Conservation (phyloP, 2,797 vertebrate genomes). For the Intellagama lesueurii region DNA sequence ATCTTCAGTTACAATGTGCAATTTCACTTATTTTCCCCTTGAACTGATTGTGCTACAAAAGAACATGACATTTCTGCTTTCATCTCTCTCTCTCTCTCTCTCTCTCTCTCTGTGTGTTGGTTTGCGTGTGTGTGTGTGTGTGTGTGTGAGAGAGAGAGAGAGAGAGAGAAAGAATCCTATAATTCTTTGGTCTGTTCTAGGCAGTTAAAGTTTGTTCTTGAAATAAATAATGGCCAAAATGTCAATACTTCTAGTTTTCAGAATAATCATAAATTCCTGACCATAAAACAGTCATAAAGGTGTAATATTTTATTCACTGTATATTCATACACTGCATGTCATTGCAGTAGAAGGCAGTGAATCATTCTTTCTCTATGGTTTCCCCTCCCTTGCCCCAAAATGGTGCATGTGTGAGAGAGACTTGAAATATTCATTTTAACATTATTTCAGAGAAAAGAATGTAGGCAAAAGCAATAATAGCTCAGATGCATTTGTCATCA, state of each 20-base stretch:
- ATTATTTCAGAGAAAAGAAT: constrained; percentile 59
- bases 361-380: constrained; percentile 73
- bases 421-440: constrained; percentile 73
- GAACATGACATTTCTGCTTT: constrained; percentile 59
- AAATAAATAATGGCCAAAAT: constrained; percentile 79
- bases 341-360: constrained; percentile 73
- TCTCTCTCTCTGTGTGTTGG: background rate
- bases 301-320: constrained; percentile 76
- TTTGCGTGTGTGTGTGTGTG: constrained; percentile 17
- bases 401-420: constrained; percentile 36
- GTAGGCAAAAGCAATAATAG: constrained; percentile 46
- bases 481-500: constrained; percentile 49
- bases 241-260: constrained; percentile 78
- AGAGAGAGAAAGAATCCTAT: constrained; percentile 56
- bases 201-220: constrained; percentile 78
- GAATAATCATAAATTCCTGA: constrained; percentile 79
- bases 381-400: background rate
- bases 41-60: constrained; percentile 41
- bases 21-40: constrained; percentile 61
- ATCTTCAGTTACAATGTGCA: constrained; percentile 57
- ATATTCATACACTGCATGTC: constrained; percentile 75
- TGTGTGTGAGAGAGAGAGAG: background rate
- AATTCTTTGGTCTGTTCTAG: constrained; percentile 62
- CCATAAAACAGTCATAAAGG: constrained; percentile 78
- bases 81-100: constrained; percentile 19